Evolutionary conservation across 2,113 vertebrate genomes (phyloP).

Genomic region (Rhinoderma darwinii): DNA sequence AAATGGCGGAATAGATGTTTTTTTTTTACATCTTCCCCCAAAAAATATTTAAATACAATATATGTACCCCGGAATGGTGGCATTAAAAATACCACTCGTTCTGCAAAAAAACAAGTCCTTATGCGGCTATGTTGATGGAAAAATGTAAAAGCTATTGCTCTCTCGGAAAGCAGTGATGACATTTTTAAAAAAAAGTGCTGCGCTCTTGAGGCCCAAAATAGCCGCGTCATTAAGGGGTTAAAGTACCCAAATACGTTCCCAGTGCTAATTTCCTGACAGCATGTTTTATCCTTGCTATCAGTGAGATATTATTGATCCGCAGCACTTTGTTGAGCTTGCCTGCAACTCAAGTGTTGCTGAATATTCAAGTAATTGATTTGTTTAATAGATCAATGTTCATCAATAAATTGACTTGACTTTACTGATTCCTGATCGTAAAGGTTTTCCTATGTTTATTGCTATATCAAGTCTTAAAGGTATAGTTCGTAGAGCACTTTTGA

Average conservation of each 20-base stretch:
- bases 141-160: too few relatives aligned
- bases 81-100: too few relatives aligned
- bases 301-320: conserved; percentile 20
- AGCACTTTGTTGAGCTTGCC: conserved; percentile 14
- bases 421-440: not conserved
- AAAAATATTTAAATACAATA: too few relatives aligned
- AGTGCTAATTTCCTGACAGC: not conserved
- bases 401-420: conserved; percentile 30
- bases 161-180: too few relatives aligned
- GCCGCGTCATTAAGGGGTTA: too few relatives aligned
- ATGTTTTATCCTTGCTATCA: conserved; percentile 19
- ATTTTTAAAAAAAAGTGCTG: too few relatives aligned
- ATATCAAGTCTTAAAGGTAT: not conserved
- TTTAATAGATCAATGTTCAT: conserved; percentile 30
- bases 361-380: conserved; percentile 33
- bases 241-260: not conserved
- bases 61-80: too few relatives aligned
- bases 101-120: too few relatives aligned
- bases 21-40: too few relatives aligned
- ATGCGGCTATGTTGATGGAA: too few relatives aligned
- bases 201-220: too few relatives aligned
- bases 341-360: not conserved
- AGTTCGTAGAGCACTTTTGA: not conserved
- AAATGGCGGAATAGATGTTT: too few relatives aligned
- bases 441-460: not conserved